phyloP scores from a whole-genome alignment of 2,797 vertebrate genomes.

The Cetoscarus ocellatus region DNA sequence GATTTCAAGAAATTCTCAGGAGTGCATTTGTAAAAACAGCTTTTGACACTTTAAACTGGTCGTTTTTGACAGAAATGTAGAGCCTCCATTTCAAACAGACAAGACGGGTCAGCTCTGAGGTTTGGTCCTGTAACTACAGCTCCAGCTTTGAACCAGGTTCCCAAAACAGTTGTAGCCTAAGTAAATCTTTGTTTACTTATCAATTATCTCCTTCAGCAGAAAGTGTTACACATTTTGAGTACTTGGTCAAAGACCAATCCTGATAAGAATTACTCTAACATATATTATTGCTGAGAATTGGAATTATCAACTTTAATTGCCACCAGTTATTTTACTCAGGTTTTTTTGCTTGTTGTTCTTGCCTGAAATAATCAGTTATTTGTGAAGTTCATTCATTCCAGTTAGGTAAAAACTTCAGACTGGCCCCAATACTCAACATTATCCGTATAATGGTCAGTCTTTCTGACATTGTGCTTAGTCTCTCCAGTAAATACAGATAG shows the following conservation, averaged over 20 bases:
- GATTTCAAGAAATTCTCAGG: too few relatives aligned
- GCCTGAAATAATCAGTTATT: constrained; percentile 4
- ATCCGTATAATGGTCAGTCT: background rate
- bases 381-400: background rate
- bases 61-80: constrained; percentile 25
- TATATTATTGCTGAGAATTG: constrained; percentile 6
- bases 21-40: too few relatives aligned
- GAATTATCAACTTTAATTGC: constrained; percentile 12
- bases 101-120: constrained; percentile 15
- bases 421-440: background rate
- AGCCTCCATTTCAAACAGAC: constrained; percentile 21
- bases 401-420: background rate
- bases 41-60: constrained; percentile 57
- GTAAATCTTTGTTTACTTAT: constrained; percentile 42
- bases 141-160: constrained; percentile 21
- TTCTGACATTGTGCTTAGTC: constrained; percentile 16
- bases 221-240: constrained; percentile 1
- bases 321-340: background rate
- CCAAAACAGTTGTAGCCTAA: constrained; percentile 55
- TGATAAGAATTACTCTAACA: background rate
- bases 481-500: background rate
- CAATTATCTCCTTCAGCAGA: background rate
- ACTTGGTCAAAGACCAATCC: background rate
- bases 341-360: background rate
- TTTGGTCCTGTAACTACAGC: constrained; percentile 33